Base-by-base conservation (phyloP, 2,113 vertebrate genomes). In the Lophius piscatorius region DNA sequence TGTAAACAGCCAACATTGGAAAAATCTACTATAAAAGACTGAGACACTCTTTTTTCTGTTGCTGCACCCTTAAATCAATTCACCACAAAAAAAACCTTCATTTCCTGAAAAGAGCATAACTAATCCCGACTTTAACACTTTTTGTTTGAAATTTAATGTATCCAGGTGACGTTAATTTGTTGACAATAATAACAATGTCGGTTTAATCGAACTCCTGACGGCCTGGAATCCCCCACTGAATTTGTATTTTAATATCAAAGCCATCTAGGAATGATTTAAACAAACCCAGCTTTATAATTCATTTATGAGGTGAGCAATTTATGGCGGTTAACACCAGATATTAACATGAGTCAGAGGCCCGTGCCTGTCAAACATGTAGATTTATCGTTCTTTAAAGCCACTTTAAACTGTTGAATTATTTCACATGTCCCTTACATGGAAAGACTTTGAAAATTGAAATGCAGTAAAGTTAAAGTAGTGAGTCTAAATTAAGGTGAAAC, bases 171-270 rank as follows among this genome's bases (percentile, higher is more conserved):
- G n/a, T n/a, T n/a, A n/a, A n/a, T n/a, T n/a, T n/a, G n/a, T n/a
- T n/a, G n/a, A n/a, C n/a, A n/a, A n/a, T n/a, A n/a, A n/a, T n/a
- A n/a, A n/a, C n/a, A n/a, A n/a, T n/a, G n/a, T n/a, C n/a, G n/a
- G n/a, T n/a, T n/a, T n/a, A n/a, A n/a, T n/a, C n/a, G n/a, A n/a
- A n/a, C n/a, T n/a, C 29, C 1, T 31, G 6, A 31, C 74, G 66
- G 68, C 77, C 66, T 21, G 34, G 12, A 36, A 36, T 14, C 44
- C 31, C 21, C 22, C 42, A 41, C 33, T 73, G 12, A 21, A n/a
- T n/a, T n/a, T 5, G 16, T 2, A 85, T 90, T 89, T 87, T 70
- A 87, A 90, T 89, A 66, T 86, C 72, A 92, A 91, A 87, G 76
- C 63, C 39, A 50, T 40, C n/a, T 79, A 26, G 12, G 63, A 78